Base-by-base conservation (phyloP, 2,797 vertebrate genomes). In the Cottoperca gobio region DNA sequence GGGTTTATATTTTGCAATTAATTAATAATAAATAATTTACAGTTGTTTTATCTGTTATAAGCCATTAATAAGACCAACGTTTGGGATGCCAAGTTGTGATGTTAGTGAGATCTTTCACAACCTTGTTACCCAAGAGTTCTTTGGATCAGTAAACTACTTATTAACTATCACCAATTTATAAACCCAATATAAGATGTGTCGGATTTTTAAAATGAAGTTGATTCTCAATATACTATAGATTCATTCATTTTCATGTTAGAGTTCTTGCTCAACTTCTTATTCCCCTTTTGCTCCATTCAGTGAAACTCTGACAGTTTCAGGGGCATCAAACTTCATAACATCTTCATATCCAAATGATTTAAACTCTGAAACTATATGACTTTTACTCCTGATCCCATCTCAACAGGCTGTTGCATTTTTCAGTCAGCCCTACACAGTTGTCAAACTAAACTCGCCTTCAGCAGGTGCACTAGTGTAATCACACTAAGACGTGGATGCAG, bases 391-490 rank as follows among this genome's bases (percentile, higher is more conserved):
- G 14, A 64, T 40, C 35, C 70, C 2, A 19, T 42, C 28, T 64
- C 21, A 59, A 8, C 14, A 13, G n/a, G 8, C 28, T 21, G 4
- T 19, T 54, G 2, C 46, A 12, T 68, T 26, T 54, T 5, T 68
- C 19, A 68, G 12, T 63, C 11, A 31, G 62, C 19, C 11, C 0
- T 10, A 24, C 14, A 49, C 35, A 61, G 5, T 23, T 63, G 19
- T 65, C 46, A 16, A 66, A 42, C 17, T 59, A 23, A 49, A 57
- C 37, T 17, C 2, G 19, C 14, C 66, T 64, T 69, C 54, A 65
- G 64, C 68, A 64, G 76, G 70, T 76, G 62, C 40, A n/a, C 65
- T 61, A 54, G 40, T 55, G 40, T 60, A 55, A 57, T 82, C 52
- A 57, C 40, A 43, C 31, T 23, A 40, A 62, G 50, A 63, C 45